Conservation (phyloP, 2,888 invertebrate species). For the Suillia variegata region DNA sequence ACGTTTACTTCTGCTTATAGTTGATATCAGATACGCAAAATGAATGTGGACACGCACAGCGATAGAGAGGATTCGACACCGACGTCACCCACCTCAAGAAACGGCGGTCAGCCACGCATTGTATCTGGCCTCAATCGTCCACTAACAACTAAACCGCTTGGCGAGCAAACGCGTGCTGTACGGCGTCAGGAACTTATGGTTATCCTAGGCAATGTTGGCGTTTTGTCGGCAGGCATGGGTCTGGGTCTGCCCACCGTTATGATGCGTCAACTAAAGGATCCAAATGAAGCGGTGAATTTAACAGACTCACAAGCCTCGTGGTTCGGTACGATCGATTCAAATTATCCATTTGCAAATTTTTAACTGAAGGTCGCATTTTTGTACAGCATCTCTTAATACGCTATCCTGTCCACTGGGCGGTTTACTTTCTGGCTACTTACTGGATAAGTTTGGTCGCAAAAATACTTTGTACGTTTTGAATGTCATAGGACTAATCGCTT, state of each 20-base stretch:
- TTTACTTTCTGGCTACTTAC: conserved; percentile 48
- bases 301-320: conserved; percentile 50
- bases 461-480: conserved; percentile 52
- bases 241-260: conserved; percentile 57
- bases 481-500: conserved; percentile 48
- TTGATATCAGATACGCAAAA: too few relatives aligned
- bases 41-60: too few relatives aligned
- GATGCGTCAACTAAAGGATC: conserved; percentile 44
- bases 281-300: conserved; percentile 44
- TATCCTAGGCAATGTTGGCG: conserved; percentile 55
- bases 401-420: conserved; percentile 58
- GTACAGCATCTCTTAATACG: conserved; percentile 54
- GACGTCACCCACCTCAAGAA: too few relatives aligned
- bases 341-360: background rate
- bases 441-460: conserved; percentile 59
- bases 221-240: conserved; percentile 55
- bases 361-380: background rate
- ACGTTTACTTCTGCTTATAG: too few relatives aligned
- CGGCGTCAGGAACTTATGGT: conserved; percentile 55
- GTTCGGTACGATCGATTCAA: conserved; percentile 54
- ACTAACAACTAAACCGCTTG: conserved; percentile 41
- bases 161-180: conserved; percentile 52
- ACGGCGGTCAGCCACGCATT: conserved; percentile 34
- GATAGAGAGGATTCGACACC: too few relatives aligned
- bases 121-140: conserved; percentile 39